A percentile compares a stretch with the other conserved stretches of the same genome.
Evolutionary conservation across 2,888 invertebrate species (phyloP).

Genomic region (Buathra laborator): DNA sequence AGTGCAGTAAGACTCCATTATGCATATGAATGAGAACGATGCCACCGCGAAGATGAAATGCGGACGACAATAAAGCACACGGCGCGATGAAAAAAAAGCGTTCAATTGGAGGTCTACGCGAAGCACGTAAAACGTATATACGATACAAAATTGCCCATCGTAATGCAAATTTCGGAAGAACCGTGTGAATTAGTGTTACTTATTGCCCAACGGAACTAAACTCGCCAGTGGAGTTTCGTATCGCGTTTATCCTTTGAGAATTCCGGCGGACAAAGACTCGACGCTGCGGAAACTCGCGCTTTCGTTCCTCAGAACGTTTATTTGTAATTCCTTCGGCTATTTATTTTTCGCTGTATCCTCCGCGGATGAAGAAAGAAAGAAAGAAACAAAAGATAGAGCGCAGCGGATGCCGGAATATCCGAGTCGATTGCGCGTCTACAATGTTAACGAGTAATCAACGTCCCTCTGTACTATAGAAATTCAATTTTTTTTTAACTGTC

Average conservation of each 20-base stretch:
- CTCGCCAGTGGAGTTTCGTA: not conserved
- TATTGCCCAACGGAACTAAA: constrained; percentile 17
- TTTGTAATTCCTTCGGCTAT: not conserved
- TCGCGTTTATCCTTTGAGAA: not conserved
- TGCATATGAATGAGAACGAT: constrained; percentile 21
- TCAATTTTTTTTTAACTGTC: not conserved
- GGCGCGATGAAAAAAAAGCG: not conserved
- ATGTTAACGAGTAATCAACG: constrained; percentile 3
- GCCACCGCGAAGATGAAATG: not conserved
- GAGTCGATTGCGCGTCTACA: constrained; percentile 1
- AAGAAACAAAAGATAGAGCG: not conserved
- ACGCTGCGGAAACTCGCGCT: not conserved
- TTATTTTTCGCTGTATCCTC: not conserved
- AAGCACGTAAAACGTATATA: constrained; percentile 38
- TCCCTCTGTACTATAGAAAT: not conserved
- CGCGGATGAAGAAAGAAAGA: not conserved
- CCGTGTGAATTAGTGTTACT: not conserved
- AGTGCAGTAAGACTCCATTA: not conserved
- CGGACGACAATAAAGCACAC: not conserved
- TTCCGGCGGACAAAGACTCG: not conserved
- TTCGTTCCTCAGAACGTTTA: not conserved
- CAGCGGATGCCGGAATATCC: not conserved
- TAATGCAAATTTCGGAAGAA: constrained; percentile 31
- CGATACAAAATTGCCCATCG: constrained; percentile 28
- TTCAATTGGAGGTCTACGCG: not conserved